Evolutionary conservation across 1,140 invertebrate species (phyloP).

Genomic region (Musca domestica): DNA sequence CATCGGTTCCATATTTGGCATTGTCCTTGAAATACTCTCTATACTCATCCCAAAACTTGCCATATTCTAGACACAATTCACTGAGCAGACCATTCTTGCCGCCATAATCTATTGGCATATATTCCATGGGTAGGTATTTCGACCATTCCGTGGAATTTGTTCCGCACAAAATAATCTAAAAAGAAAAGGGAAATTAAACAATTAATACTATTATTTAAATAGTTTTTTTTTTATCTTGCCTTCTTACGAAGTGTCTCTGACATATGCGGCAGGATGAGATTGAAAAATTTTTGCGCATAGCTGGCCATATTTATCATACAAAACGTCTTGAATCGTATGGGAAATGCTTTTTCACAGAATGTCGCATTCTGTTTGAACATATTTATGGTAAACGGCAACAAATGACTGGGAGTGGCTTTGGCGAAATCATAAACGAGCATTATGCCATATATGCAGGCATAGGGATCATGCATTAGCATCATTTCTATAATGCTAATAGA

Average conservation of each 20-base stretch:
- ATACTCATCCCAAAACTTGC: constrained; percentile 28
- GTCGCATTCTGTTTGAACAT: constrained; percentile 55
- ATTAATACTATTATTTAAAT: too few species aligned
- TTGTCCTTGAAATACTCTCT: constrained; percentile 56
- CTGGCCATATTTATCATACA: constrained; percentile 57
- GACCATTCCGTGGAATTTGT: too few species aligned
- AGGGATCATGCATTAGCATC: constrained; percentile 54
- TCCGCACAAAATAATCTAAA: too few species aligned
- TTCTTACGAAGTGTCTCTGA: constrained; percentile 55
- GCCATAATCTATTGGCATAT: too few species aligned
- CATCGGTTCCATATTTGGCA: constrained; percentile 57
- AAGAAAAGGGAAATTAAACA: too few species aligned
- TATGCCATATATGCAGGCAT: constrained; percentile 54
- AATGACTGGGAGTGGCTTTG: constrained; percentile 50
- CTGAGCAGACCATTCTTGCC: too few species aligned
- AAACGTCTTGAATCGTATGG: constrained; percentile 55
- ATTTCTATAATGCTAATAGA: constrained; percentile 28
- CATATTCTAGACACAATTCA: too few species aligned
- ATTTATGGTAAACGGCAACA: constrained; percentile 56
- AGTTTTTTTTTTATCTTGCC: too few species aligned
- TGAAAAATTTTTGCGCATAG: constrained; percentile 57
- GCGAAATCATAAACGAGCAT: constrained; percentile 55
- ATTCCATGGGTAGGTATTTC: too few species aligned
- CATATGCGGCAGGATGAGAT: too few species aligned
- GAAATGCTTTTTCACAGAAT: constrained; percentile 57